Conservation (phyloP, 2,888 invertebrate species). For the Philhelius pedissequus region DNA sequence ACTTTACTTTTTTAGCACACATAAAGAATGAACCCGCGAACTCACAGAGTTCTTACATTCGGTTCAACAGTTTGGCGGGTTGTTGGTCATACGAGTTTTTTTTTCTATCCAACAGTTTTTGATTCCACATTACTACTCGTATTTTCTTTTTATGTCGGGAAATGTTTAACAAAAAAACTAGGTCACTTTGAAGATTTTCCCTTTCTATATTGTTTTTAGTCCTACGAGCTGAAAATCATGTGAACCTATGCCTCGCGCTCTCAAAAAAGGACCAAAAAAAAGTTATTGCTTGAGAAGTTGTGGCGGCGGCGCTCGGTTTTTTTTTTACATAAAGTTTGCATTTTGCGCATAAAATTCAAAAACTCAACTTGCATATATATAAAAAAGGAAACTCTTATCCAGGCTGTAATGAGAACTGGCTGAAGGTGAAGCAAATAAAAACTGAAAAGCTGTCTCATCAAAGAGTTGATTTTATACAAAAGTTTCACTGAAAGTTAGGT, state of each 20-base stretch:
- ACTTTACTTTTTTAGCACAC: constrained; percentile 34
- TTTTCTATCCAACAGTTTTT: neutral
- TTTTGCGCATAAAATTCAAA: constrained; percentile 2
- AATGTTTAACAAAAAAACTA: constrained; percentile 23
- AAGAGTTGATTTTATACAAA: constrained; percentile 45
- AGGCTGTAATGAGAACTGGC: constrained; percentile 29
- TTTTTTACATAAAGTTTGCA: constrained; percentile 34
- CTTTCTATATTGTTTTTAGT: constrained; percentile 60
- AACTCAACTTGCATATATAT: neutral
- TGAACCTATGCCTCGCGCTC: constrained; percentile 25
- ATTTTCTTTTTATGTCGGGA: constrained; percentile 30
- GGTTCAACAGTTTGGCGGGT: constrained; percentile 46
- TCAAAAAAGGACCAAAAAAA: neutral
- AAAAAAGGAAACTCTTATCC: constrained; percentile 16
- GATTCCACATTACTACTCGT: constrained; percentile 15
- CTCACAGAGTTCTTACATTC: constrained; percentile 15
- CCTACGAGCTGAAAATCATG: constrained; percentile 63
- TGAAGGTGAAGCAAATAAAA: constrained; percentile 54
- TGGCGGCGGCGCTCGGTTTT: neutral
- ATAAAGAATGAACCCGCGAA: constrained; percentile 30
- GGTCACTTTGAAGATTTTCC: constrained; percentile 68
- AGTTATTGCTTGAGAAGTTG: neutral
- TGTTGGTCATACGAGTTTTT: constrained; percentile 46
- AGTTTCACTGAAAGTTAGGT: constrained; percentile 43
- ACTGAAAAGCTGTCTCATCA: constrained; percentile 45